These are phyloP conservation scores for Passerculus sandwichensis DNA, from an alignment of 2,797 vertebrate genomes.

Conservation along the genomic window DNA sequence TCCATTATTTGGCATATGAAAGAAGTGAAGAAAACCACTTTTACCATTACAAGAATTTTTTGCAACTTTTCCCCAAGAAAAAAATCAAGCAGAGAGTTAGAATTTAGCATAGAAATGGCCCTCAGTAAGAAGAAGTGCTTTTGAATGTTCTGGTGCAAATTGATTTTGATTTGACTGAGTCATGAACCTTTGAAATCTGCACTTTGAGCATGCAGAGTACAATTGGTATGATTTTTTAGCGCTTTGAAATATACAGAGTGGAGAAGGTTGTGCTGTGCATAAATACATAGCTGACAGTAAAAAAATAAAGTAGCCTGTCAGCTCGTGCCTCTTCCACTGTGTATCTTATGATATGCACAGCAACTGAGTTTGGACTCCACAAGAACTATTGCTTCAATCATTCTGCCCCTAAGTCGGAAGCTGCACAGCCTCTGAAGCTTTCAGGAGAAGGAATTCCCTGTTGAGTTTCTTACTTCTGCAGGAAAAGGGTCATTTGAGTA, in stretches of 20 bases:
- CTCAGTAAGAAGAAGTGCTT: conserved; percentile 65
- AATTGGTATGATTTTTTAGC: conserved; percentile 65
- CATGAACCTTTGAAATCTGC: conserved; percentile 69
- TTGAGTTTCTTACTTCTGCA: conserved; percentile 29
- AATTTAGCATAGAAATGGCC: conserved; percentile 65
- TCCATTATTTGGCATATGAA: conserved; percentile 19
- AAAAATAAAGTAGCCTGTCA: conserved; percentile 60
- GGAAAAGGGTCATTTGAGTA: conserved; percentile 55
- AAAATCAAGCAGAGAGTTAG: conserved; percentile 28
- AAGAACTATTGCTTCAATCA: conserved; percentile 44
- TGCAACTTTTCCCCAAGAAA: neutral
- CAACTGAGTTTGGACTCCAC: conserved; percentile 29
- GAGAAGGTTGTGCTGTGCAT: conserved; percentile 50
- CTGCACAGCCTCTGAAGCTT: conserved; percentile 25
- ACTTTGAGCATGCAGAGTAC: conserved; percentile 67
- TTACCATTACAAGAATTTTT: neutral
- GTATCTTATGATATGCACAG: conserved; percentile 22
- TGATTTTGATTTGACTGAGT: conserved; percentile 70
- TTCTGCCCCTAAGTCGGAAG: neutral
- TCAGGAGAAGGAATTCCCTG: conserved; percentile 45
- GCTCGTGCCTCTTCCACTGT: conserved; percentile 22
- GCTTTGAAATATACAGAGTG: conserved; percentile 63
- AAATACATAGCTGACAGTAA: conserved; percentile 64
- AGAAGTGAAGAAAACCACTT: conserved; percentile 42
- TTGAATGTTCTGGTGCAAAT: conserved; percentile 70